A percentile compares a stretch with the other conserved stretches of the same genome.
These are phyloP conservation scores for Scaptomyza montana DNA, from an alignment of 1,140 invertebrate genomes.

Conservation along the genomic window DNA sequence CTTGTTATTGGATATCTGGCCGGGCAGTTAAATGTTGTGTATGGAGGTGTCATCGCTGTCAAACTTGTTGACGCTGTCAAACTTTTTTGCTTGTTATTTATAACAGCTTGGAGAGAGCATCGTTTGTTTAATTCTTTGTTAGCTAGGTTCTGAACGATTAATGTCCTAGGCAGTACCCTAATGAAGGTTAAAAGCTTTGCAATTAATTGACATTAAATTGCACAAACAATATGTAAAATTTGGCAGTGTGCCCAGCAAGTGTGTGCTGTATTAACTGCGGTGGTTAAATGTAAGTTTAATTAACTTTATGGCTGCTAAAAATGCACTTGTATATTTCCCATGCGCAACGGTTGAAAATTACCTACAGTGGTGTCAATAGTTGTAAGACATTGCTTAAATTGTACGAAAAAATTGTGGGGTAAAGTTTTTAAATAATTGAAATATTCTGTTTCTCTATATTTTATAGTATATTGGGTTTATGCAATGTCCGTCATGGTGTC, in stretches of 20 bases:
- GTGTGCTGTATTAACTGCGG: conserved; percentile 19
- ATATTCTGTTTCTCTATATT: no score
- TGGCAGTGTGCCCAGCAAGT: not conserved
- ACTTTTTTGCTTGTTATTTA: conserved; percentile 9
- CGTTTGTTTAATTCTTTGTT: not conserved
- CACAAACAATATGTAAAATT: conserved; percentile 14
- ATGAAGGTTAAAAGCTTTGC: no score
- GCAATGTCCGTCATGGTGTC: no score
- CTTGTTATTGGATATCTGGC: not conserved
- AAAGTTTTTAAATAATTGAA: no score
- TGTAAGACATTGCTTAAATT: no score
- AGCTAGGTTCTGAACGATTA: no score
- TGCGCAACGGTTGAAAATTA: not conserved
- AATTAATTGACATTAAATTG: conserved; percentile 35
- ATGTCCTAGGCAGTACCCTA: no score
- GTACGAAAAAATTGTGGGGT: not conserved
- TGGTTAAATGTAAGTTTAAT: conserved; percentile 43
- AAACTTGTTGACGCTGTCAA: conserved; percentile 26
- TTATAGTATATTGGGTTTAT: no score
- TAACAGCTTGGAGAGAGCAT: not conserved
- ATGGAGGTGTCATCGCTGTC: conserved; percentile 21
- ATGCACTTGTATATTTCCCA: conserved; percentile 15
- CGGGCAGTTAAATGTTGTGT: conserved; percentile 9
- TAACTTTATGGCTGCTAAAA: conserved; percentile 48
- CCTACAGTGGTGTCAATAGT: not conserved